Evolutionary conservation across 2,113 vertebrate genomes (phyloP).

Genomic region (Thalassarche chlororhynchos): DNA sequence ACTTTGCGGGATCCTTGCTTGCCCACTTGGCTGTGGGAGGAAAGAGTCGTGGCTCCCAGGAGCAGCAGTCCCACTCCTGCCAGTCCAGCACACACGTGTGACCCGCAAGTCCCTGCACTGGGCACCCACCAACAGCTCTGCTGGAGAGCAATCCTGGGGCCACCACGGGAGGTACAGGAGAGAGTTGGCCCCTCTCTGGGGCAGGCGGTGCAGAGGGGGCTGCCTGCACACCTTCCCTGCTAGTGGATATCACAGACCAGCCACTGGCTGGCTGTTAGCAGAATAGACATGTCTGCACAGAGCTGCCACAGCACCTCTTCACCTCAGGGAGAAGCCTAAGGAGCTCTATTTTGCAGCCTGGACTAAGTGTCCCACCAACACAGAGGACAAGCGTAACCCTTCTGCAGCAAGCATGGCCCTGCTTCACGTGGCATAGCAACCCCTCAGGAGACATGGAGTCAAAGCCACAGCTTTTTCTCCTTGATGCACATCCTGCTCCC

Average conservation of each 20-base stretch:
- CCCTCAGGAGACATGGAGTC: not conserved
- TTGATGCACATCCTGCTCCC: not conserved
- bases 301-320: not conserved
- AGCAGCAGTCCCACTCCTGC: not conserved
- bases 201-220: not conserved
- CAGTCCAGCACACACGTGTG: accelerated
- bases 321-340: not conserved
- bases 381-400: not conserved
- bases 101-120: accelerated
- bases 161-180: not conserved
- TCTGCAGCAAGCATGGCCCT: not conserved
- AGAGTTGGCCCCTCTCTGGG: not conserved
- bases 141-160: not conserved
- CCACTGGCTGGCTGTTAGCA: not conserved
- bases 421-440: not conserved
- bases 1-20: not conserved
- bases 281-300: accelerated
- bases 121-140: not conserved
- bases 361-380: not conserved
- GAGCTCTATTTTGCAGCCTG: not conserved
- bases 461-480: not conserved
- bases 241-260: not conserved
- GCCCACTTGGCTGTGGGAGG: not conserved
- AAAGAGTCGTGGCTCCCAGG: not conserved
- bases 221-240: not conserved